Percentiles rank a stretch among this genome's conserved stretches.
Conservation (phyloP, 2,888 invertebrate genomes). For the Schizotus pectinicornis region DNA sequence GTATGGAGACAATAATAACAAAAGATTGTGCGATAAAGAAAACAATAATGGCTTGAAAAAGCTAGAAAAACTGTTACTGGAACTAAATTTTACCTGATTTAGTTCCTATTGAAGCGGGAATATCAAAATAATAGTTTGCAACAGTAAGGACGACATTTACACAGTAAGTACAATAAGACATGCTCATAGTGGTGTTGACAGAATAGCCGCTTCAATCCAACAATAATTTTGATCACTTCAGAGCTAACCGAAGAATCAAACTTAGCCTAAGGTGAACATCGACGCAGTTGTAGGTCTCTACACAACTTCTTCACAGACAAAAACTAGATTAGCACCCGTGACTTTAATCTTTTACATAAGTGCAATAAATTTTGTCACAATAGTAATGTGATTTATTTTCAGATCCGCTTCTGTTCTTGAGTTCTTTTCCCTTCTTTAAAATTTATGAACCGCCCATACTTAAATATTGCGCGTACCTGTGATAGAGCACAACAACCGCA, state of each 20-base stretch:
- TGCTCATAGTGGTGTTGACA: conserved; percentile 2
- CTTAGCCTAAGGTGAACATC: too few species aligned
- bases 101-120: conserved; percentile 59
- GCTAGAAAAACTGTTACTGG: conserved; percentile 34
- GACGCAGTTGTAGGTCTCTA: too few species aligned
- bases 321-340: neutral
- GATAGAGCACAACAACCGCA: conserved; percentile 92
- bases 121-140: conserved; percentile 58
- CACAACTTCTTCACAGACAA: conserved; percentile 1
- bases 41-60: neutral
- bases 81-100: conserved; percentile 61
- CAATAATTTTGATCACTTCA: conserved; percentile 5
- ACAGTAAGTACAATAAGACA: conserved; percentile 18
- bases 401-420: too few species aligned
- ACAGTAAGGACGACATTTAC: conserved; percentile 56
- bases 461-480: conserved; percentile 68
- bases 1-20: neutral
- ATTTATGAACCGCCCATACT: neutral
- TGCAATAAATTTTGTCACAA: too few species aligned
- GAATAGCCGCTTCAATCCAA: neutral
- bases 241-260: neutral
- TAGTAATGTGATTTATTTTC: too few species aligned
- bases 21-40: conserved; percentile 7
- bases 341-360: too few species aligned
- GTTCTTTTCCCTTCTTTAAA: too few species aligned